phyloP scores from a whole-genome alignment of 2,888 invertebrate genomes.

The Hymenopus coronatus region DNA sequence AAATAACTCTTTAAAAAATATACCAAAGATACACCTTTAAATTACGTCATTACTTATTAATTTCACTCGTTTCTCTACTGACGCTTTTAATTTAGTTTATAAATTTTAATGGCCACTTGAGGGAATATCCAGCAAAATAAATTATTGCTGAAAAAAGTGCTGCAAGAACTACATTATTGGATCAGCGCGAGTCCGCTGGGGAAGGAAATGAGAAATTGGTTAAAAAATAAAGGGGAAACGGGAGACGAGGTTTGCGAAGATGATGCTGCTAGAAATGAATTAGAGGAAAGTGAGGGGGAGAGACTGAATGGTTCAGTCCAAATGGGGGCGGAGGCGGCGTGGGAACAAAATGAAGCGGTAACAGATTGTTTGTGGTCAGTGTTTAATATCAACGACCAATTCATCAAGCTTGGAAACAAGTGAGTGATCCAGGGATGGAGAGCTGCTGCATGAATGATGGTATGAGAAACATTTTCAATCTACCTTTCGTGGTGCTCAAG shows the following conservation, averaged over 20 bases:
- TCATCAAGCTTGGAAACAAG: neutral
- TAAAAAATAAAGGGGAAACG: neutral
- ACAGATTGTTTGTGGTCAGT: neutral
- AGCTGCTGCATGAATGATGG: too few species aligned
- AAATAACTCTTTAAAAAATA: too few species aligned
- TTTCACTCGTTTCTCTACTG: neutral
- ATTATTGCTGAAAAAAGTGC: neutral
- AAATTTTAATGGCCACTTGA: neutral
- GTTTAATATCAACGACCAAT: neutral
- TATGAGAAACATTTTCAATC: too few species aligned
- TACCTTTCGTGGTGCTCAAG: too few species aligned
- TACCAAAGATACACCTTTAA: too few species aligned
- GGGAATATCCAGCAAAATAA: neutral
- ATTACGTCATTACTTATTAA: neutral
- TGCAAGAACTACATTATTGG: neutral
- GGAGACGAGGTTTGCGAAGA: neutral
- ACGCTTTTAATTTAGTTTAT: neutral
- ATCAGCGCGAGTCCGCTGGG: neutral
- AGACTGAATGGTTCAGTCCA: neutral
- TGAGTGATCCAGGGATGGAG: too few species aligned
- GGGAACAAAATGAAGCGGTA: neutral
- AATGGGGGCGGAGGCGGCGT: neutral
- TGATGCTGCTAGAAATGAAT: neutral
- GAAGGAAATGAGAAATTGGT: neutral
- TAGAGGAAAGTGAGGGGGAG: neutral